Base-by-base conservation (phyloP, 2,113 vertebrate species). In the Gadus chalcogrammus region DNA sequence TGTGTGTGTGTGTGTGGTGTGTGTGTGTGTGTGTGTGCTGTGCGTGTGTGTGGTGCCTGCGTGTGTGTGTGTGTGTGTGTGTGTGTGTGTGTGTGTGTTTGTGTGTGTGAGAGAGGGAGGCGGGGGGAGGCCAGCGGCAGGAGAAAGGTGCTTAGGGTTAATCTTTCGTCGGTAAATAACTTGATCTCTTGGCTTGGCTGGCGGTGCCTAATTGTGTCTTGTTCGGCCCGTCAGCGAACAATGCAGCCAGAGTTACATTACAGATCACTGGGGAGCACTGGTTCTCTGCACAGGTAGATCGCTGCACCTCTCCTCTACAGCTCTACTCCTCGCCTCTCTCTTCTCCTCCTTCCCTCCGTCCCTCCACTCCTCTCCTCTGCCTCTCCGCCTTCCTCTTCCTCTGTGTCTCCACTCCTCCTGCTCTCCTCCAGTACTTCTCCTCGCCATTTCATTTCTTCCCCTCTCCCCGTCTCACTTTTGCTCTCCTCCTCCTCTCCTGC, bases 201-300 rank as follows among this genome's bases (percentile, higher is more conserved):
- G 78, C 85, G 81, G 84, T 79, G 90, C 83, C 88, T 90, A 84
- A 91, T 90, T 91, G 80, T 86, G 85, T 79, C 74, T 92, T 86
- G 88, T 87, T 92, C 68, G 90, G 86, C 90, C 91, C 79, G 83
- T 67, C 88, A 73, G 88, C 94, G 93, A 97, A 96, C 84, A 89
- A 89, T 81, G 93, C 93, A 76, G 93, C 92, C 84, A 93, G 96
- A 79, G 90, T 95, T 82, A 92, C 91, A 60, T 97, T 98, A 89
- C 94, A 93, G 79, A 89, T 90, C 62, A 90, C 89, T 56, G 93
- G 94, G 90, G 94, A 94, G 73, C 89, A 93, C 79, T 92, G 67
- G 83, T 94, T 91, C 93, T 95, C 78, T 93, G 96, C 62, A 85
- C 74, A 18, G 68, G 85, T 77, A 15, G 82, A 89, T 53, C 67